Evolutionary conservation across 2,113 vertebrate genomes (phyloP), one percentile per base, ranked within the genome.

Genomic region (Lepus timidus): DNA sequence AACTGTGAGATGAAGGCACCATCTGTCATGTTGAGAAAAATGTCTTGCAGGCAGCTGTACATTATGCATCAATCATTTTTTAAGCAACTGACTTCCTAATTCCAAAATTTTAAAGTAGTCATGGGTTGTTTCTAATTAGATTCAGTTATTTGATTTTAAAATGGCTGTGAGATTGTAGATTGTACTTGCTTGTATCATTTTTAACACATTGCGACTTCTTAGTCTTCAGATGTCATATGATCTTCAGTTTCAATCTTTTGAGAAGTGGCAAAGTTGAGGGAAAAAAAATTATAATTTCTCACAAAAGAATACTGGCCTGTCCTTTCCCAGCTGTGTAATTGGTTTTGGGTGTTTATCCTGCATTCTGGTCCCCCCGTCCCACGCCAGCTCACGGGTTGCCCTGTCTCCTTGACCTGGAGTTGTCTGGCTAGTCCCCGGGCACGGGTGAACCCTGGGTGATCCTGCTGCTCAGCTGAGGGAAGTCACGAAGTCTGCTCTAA

Each of bases 21-120:
- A 61, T 89, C 67, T 90, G 64, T 79, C 78, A 61, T 0, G 51
- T 0, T 68, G 65, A 70, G 44, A 62, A 86, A 80, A 75, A 9
- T 85, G 33, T 81, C 55, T 62, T 83, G n/a, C 23, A 85, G 88
- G 44, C 88, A 92, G 88, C 70, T 87, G n/a, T 19, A 76, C 22
- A 22, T 85, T 92, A 55, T 29, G 12, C 9, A 79, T 64, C 88
- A 67, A 12, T 90, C 33, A 55, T n/a, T 83, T 85, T 73, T 87
- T 80, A 96, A 93, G 67, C 90, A 78, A 81, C 61, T 61, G 19
- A 52, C 25, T n/a, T 81, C 36, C 71, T 94, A n/a, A 83, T 93
- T 86, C 83, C 70, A 83, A 71, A 62, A 78, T 51, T 79, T 16
- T 80, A 58, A 90, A 51, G 29, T 44, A 87, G 49, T 70, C 51